Percentiles rank a stretch among this genome's conserved stretches.
Evolutionary conservation across 2,888 invertebrate genomes (phyloP).

Genomic region (Fissipunctia ypsillon): DNA sequence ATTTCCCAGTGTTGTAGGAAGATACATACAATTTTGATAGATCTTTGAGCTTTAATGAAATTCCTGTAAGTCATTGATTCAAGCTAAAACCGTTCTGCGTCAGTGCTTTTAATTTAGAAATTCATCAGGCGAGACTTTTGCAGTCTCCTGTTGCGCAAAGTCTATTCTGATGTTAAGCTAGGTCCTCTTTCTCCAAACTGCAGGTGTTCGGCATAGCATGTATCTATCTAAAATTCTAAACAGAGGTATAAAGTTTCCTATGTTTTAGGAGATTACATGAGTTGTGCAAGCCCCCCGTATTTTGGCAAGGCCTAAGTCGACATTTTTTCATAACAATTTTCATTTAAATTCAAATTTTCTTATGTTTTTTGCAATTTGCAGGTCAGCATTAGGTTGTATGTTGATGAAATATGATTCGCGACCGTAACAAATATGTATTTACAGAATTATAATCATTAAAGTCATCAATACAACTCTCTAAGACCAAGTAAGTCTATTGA

Average conservation of each 20-base stretch:
- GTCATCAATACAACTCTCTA: too few species aligned
- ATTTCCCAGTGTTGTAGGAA: background rate
- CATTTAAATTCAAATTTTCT: too few species aligned
- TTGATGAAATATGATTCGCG: too few species aligned
- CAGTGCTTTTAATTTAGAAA: background rate
- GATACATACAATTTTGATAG: background rate
- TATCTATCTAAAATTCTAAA: background rate
- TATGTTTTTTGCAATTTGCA: too few species aligned
- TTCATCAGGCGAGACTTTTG: background rate
- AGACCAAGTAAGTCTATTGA: too few species aligned
- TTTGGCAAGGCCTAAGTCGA: background rate
- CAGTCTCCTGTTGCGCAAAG: background rate
- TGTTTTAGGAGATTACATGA: background rate
- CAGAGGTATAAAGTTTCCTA: background rate
- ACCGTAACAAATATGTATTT: too few species aligned
- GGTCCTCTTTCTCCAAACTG: background rate
- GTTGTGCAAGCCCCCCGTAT: too few species aligned
- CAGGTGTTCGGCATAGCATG: background rate
- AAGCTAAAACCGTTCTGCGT: background rate
- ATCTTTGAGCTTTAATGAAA: conserved; percentile 18
- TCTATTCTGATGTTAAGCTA: background rate
- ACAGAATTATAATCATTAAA: too few species aligned
- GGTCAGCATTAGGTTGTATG: too few species aligned
- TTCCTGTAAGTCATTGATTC: conserved; percentile 10
- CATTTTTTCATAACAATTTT: background rate